Evolutionary conservation across 92 coral and sea anemone species (phyloP).

Genomic region (Bergia puertoricense): DNA sequence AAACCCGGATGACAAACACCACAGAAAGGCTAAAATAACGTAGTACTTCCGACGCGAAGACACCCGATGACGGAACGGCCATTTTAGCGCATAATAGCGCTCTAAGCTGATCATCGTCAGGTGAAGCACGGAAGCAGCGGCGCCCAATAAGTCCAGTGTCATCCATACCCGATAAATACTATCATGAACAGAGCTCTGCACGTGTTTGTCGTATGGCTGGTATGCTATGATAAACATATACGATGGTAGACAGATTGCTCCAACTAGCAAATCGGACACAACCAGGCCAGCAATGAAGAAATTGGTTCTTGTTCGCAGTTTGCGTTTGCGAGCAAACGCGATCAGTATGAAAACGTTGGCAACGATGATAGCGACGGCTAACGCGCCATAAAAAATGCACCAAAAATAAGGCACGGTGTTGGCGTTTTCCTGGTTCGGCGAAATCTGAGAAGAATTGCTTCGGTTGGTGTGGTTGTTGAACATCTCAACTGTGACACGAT

Average conservation of each 20-base stretch:
- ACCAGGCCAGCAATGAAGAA: slow-evolving; percentile 58
- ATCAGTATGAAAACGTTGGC: slow-evolving; percentile 46
- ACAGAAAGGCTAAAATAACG: slow-evolving; percentile 40
- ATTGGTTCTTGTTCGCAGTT: slow-evolving; percentile 57
- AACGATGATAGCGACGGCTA: slow-evolving; percentile 49
- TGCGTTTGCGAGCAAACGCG: slow-evolving; percentile 53
- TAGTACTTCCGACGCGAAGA: slow-evolving; percentile 54
- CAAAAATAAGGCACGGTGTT: slow-evolving; percentile 24
- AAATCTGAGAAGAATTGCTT: slow-evolving; percentile 9
- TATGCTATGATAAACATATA: slow-evolving; percentile 53
- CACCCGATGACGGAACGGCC: slow-evolving; percentile 65
- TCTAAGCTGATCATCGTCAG: slow-evolving; percentile 60
- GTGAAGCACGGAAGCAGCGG: slow-evolving; percentile 62
- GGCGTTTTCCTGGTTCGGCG: neutral
- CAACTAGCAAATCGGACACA: slow-evolving; percentile 59
- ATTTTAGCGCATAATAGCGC: slow-evolving; percentile 60
- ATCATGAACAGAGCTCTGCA: slow-evolving; percentile 47
- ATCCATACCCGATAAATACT: slow-evolving; percentile 57
- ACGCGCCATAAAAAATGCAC: slow-evolving; percentile 48
- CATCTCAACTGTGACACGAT: slow-evolving; percentile 1
- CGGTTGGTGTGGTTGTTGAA: slow-evolving; percentile 15
- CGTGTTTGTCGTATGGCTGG: slow-evolving; percentile 24
- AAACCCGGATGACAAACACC: slow-evolving; percentile 51
- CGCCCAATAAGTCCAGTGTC: slow-evolving; percentile 60
- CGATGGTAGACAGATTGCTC: slow-evolving; percentile 54